Evolutionary conservation across 1,140 invertebrate genomes (phyloP), one percentile per base, ranked within the genome.

Genomic region (Anthonomus grandis): DNA sequence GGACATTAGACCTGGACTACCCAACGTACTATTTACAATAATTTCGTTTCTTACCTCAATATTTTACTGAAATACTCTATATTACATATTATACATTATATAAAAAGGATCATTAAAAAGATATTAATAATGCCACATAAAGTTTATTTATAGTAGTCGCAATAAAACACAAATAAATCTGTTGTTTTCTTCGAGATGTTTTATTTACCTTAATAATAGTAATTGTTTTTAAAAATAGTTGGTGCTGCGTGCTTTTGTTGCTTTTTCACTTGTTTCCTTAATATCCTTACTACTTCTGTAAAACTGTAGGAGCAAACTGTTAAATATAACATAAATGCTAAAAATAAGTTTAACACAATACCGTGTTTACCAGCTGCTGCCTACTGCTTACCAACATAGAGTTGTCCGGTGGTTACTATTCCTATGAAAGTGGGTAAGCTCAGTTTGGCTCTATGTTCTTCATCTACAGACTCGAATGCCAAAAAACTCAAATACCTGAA

Each of bases 91-190:
- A n/a, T n/a, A n/a, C n/a, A n/a, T n/a, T n/a, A n/a, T n/a, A n/a
- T n/a, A n/a, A n/a, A n/a, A n/a, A n/a, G n/a, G 10, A 6, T 46
- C 10, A 36, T 27, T 48, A 48, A 17, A 17, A 12, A 10, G 17
- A 21, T 4, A 21, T 6, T 42, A 42, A n/a, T n/a, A n/a, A n/a
- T n/a, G n/a, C n/a, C 39, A 21, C 39, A 21, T 9, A 19, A 15
- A 49, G 18, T 31, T 34, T 36, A 5, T 49, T 38, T 47, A 25
- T 49, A 42, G 25, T 31, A 31, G 34, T 25, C 31, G 54, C 54
- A 57, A 57, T 57, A 57, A 57, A 57, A 12, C 39, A 42, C 6
- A 49, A 55, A 57, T 57, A 57, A 48, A 57, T 48, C 41, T 57
- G 15, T 57, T 41, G 46, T 41, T 57, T 57, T 57, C 17, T 57